Conservation (phyloP, 1,140 invertebrate genomes). For the Oedothorax gibbosus region DNA sequence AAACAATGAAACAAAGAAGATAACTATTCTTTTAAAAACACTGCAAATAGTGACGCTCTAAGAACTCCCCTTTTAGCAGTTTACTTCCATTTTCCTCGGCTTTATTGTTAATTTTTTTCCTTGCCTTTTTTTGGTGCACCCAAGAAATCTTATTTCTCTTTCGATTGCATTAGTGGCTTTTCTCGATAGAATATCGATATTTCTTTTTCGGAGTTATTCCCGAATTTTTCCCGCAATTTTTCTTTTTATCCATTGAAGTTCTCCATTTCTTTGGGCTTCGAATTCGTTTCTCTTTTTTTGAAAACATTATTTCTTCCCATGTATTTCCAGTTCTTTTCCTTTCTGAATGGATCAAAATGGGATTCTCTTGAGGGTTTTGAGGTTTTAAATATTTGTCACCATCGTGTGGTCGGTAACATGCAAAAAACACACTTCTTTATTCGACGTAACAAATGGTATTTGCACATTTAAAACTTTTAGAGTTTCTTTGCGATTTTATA, state of each 20-base stretch:
- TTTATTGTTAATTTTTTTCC: slow-evolving; percentile 26
- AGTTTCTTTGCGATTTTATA: no score
- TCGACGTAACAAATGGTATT: no score
- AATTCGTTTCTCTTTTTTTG: slow-evolving; percentile 12
- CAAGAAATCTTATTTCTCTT: slow-evolving; percentile 33
- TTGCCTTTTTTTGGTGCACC: slow-evolving; percentile 8
- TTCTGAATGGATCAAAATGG: slow-evolving; percentile 19
- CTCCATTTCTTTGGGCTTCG: slow-evolving; percentile 25
- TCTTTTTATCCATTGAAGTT: neutral
- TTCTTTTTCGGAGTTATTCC: slow-evolving; percentile 12
- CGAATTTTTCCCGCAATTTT: neutral
- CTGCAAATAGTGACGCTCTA: no score
- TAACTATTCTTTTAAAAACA: no score
- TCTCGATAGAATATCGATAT: slow-evolving; percentile 29
- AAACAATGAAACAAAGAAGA: no score
- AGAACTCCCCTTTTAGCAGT: neutral
- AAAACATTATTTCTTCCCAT: slow-evolving; percentile 32
- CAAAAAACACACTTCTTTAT: neutral
- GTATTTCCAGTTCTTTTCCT: slow-evolving; percentile 6
- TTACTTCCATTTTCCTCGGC: slow-evolving; percentile 7
- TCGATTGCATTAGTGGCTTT: slow-evolving; percentile 50
- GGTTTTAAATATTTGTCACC: slow-evolving; percentile 38
- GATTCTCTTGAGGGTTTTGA: slow-evolving; percentile 9
- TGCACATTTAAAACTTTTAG: no score
- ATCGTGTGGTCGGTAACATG: no score